Evolutionary conservation across 2,888 invertebrate genomes (phyloP), one percentile per base, ranked within the genome.

Genomic region (Pyrocoelia pectoralis): DNA sequence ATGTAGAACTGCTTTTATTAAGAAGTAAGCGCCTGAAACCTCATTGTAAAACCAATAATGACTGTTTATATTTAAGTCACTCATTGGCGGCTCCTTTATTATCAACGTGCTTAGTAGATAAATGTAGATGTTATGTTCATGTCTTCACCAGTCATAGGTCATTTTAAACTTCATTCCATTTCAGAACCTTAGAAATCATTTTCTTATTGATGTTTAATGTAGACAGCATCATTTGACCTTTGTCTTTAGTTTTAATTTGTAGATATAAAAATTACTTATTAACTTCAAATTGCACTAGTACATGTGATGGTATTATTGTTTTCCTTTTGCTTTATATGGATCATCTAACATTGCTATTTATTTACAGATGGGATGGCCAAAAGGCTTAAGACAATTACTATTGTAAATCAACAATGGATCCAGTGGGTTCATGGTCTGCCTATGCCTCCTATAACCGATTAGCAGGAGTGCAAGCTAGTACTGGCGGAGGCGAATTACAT

Each of bases 401-500:
- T 67, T 64, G 62, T 49, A 53, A 51, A 61, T 61, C 66, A 73
- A 72, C 68, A 72, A 94, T 94, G 93, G 94, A 94, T 89, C 93
- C 93, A 81, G 92, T 91, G 82, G 92, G 92, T 84, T 92, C 93
- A 85, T 94, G 94, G 94, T 88, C 89, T 80, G 89, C 89, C 80
- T 91, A 91, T 83, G 86, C 89, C 80, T 89, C 92, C 74, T 93
- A 93, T 86, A 93, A 93, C 84, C 90, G 93, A 77, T 84, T 93
- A 82, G 87, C 90, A 72, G 87, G 88, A 74, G 88, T 89, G 72
- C 88, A 89, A 80, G 85, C 89, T 74, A 86, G 88, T 79, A 84
- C 89, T 80, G 84, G 88, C 77, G 84, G 87, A 81, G 86, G 87
- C 75, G 87, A 89, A 80, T 85, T 88, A 80, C 86, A 90, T 82